phyloP scores from a whole-genome alignment of 2,888 invertebrate species.

The Eupeodes luniger region DNA sequence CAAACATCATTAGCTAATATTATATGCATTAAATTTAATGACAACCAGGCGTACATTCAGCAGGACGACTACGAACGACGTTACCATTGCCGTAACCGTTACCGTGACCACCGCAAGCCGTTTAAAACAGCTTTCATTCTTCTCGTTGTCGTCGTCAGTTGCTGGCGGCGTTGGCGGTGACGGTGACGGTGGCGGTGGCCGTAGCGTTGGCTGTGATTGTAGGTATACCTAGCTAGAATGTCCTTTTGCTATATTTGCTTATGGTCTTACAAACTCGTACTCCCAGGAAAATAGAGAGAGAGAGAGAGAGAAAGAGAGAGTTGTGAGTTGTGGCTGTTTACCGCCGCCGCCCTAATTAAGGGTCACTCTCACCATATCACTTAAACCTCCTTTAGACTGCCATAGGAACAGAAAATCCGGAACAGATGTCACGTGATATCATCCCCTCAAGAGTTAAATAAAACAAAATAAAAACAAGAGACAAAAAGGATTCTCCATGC shows the following conservation, averaged over 20 bases:
- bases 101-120: constrained; percentile 64
- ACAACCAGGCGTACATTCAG: constrained; percentile 73
- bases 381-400: constrained; percentile 47
- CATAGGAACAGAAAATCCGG: constrained; percentile 15
- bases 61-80: neutral
- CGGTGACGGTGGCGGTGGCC: too few relatives aligned
- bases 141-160: constrained; percentile 9
- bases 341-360: constrained; percentile 65
- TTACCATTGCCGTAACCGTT: constrained; percentile 9
- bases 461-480: constrained; percentile 10
- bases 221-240: neutral
- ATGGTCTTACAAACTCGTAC: constrained; percentile 23
- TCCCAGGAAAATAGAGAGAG: neutral
- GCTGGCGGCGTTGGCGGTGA: neutral
- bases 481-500: constrained; percentile 49
- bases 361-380: constrained; percentile 58
- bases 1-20: constrained; percentile 84
- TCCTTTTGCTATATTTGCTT: constrained; percentile 61
- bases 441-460: constrained; percentile 34
- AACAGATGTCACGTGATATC: constrained; percentile 74
- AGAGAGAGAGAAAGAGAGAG: neutral
- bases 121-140: constrained; percentile 59
- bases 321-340: constrained; percentile 66
- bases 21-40: constrained; percentile 84
- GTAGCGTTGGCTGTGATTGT: too few relatives aligned